phyloP scores from a whole-genome alignment of 2,888 invertebrate genomes.

The Pimpla rufipes region DNA sequence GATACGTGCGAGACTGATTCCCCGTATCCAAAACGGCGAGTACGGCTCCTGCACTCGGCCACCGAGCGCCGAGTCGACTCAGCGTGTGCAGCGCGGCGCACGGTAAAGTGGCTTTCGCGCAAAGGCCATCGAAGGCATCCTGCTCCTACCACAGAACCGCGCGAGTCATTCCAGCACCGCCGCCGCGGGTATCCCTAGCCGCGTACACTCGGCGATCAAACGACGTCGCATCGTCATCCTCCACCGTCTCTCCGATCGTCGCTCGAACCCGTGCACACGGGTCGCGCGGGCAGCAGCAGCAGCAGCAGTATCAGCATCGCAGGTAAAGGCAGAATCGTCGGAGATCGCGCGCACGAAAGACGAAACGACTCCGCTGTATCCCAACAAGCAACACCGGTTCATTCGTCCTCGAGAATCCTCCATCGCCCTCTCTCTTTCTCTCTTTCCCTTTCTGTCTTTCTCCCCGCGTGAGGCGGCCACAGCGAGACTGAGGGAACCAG shows the following conservation, averaged over 20 bases:
- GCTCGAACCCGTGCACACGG: conserved; percentile 69
- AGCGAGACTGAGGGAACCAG: conserved; percentile 51
- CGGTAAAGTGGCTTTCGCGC: conserved; percentile 63
- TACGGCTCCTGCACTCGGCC: conserved; percentile 24
- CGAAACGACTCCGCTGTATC: conserved; percentile 42
- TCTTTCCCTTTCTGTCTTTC: conserved; percentile 61
- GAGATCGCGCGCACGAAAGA: conserved; percentile 53
- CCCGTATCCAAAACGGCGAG: conserved; percentile 27
- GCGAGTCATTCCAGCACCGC: conserved; percentile 49
- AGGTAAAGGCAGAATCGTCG: conserved; percentile 54
- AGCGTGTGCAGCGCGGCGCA: neutral
- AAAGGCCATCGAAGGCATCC: conserved; percentile 70
- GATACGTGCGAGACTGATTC: conserved; percentile 28
- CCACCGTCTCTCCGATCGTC: conserved; percentile 65
- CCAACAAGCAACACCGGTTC: conserved; percentile 46
- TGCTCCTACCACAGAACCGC: conserved; percentile 57
- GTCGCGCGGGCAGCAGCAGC: conserved; percentile 51
- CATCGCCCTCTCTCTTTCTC: conserved; percentile 26
- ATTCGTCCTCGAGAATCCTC: conserved; percentile 61
- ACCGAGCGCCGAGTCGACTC: neutral
- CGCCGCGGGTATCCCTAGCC: neutral
- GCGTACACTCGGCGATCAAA: conserved; percentile 31
- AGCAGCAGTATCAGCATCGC: conserved; percentile 29
- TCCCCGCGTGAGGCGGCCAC: conserved; percentile 37
- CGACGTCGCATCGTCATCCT: conserved; percentile 55